A percentile compares a stretch with the other conserved stretches of the same genome.
Evolutionary conservation across 2,888 invertebrate species (phyloP).

Genomic region (Eilema griseolum): DNA sequence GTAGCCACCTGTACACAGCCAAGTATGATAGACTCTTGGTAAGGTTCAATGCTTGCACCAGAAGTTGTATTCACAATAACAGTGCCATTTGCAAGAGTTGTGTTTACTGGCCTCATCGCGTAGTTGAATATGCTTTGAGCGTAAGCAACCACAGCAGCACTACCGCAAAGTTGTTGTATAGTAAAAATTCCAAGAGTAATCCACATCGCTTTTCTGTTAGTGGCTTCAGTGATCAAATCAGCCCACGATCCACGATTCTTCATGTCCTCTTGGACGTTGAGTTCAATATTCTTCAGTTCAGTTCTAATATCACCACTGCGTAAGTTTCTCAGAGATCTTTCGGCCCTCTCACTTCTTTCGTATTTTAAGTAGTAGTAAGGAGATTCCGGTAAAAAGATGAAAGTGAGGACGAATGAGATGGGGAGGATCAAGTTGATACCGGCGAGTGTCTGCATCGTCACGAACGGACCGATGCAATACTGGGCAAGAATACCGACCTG

Average conservation of each 20-base stretch:
- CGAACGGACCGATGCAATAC: constrained; percentile 88
- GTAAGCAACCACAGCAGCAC: constrained; percentile 88
- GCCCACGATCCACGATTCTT: constrained; percentile 81
- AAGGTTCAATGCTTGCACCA: constrained; percentile 74
- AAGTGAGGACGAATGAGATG: constrained; percentile 83
- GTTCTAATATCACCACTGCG: constrained; percentile 86
- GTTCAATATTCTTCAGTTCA: constrained; percentile 86
- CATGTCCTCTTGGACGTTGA: constrained; percentile 84
- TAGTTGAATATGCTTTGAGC: constrained; percentile 88
- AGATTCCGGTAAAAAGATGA: constrained; percentile 90
- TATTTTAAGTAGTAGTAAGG: constrained; percentile 87
- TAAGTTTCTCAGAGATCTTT: constrained; percentile 86
- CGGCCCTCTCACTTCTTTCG: constrained; percentile 85
- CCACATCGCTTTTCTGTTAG: constrained; percentile 88
- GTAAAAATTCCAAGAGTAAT: constrained; percentile 88
- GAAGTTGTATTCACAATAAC: constrained; percentile 36
- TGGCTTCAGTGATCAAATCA: constrained; percentile 85
- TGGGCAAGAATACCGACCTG: constrained; percentile 88
- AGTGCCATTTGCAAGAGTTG: constrained; percentile 58
- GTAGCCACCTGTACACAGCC: constrained; percentile 87
- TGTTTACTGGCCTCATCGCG: constrained; percentile 49
- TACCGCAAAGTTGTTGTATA: constrained; percentile 89
- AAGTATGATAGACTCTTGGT: constrained; percentile 86
- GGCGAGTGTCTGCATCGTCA: constrained; percentile 84
- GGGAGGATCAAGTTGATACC: constrained; percentile 87